phyloP scores from a whole-genome alignment of 2,797 vertebrate genomes.

The Megalops cyprinoides region DNA sequence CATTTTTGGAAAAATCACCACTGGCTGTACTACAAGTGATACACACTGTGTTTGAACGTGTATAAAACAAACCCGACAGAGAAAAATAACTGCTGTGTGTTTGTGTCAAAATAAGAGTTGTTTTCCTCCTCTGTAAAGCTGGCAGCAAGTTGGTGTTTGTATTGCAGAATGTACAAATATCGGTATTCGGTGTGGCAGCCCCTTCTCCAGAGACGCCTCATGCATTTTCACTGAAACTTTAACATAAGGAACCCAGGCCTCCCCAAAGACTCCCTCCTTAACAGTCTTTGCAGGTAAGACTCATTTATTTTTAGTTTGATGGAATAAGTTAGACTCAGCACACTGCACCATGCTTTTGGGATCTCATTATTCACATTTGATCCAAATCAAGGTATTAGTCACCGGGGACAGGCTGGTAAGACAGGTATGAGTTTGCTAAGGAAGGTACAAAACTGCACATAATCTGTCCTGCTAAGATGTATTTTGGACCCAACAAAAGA shows the following conservation, averaged over 20 bases:
- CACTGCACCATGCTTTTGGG: conserved; percentile 25
- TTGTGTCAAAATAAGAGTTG: neutral
- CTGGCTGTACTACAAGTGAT: neutral
- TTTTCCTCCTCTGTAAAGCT: neutral
- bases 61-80: neutral
- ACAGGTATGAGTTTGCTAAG: neutral
- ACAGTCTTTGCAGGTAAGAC: conserved; percentile 27
- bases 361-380: conserved; percentile 35
- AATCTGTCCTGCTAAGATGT: neutral
- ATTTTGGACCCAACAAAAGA: neutral
- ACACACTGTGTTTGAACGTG: neutral
- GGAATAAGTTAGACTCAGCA: conserved; percentile 16
- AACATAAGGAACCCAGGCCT: conserved; percentile 7
- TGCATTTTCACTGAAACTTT: neutral
- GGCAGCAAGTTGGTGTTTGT: conserved; percentile 12
- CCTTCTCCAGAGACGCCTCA: conserved; percentile 16
- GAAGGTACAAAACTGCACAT: neutral
- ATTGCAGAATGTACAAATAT: neutral
- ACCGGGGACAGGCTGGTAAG: conserved; percentile 5
- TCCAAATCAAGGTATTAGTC: conserved; percentile 1
- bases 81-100: neutral
- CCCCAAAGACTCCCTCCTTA: conserved; percentile 10
- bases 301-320: conserved; percentile 27
- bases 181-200: conserved; percentile 6
- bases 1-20: neutral